These are phyloP conservation scores for Papilio polyxenes DNA, from an alignment of 1,140 invertebrate species.

Conservation along the genomic window DNA sequence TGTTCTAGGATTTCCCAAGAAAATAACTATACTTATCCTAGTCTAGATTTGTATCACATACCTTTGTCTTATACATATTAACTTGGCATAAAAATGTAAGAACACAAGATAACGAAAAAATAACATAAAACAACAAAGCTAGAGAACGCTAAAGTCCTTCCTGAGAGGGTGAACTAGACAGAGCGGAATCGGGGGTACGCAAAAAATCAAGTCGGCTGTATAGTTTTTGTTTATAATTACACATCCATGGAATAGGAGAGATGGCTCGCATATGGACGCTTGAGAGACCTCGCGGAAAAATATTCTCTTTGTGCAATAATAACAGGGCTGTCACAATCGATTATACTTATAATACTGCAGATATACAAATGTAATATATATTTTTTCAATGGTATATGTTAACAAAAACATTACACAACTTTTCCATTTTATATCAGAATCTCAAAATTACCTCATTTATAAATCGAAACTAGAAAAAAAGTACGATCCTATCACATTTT, in stretches of 20 bases:
- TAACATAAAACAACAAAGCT: conserved; percentile 2
- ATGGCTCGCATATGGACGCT: conserved; percentile 71
- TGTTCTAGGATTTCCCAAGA: too few relatives aligned
- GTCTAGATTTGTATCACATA: too few relatives aligned
- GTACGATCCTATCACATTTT: too few relatives aligned
- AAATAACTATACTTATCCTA: too few relatives aligned
- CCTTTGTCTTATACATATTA: neutral
- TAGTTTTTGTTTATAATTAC: conserved; percentile 71
- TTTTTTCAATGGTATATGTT: too few relatives aligned
- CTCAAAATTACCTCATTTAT: too few relatives aligned
- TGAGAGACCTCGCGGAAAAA: conserved; percentile 66
- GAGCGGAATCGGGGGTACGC: conserved; percentile 44
- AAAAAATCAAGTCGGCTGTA: conserved; percentile 59
- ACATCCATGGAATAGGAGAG: conserved; percentile 52
- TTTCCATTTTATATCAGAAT: too few relatives aligned
- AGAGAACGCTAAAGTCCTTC: conserved; percentile 19
- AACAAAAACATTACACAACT: too few relatives aligned
- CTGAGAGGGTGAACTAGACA: conserved; percentile 42
- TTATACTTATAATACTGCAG: conserved; percentile 2
- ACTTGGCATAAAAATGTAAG: neutral
- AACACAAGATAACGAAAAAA: neutral
- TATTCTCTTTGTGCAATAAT: conserved; percentile 69
- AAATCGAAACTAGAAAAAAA: too few relatives aligned
- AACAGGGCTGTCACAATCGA: conserved; percentile 57
- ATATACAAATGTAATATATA: neutral